A percentile compares a stretch with the other conserved stretches of the same genome.
Evolutionary conservation across 1,140 invertebrate species (phyloP).

Genomic region (Drosophila ficusphila): DNA sequence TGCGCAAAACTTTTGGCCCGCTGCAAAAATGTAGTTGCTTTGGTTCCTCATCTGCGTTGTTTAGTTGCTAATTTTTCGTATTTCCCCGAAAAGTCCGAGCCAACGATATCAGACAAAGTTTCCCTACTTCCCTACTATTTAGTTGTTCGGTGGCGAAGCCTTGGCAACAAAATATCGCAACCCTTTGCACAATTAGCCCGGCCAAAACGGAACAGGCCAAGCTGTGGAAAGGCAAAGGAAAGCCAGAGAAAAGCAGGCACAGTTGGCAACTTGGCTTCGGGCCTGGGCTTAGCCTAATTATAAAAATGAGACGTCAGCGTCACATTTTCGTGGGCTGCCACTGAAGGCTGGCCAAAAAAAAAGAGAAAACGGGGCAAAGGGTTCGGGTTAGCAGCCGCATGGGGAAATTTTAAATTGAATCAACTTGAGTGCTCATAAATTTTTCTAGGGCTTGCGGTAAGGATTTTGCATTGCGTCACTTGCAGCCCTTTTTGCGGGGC

Average conservation of each 20-base stretch:
- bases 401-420: conserved; percentile 72
- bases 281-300: conserved; percentile 79
- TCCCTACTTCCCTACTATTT: neutral
- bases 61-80: conserved; percentile 29
- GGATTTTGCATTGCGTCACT: conserved; percentile 60
- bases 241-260: conserved; percentile 24
- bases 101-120: conserved; percentile 39
- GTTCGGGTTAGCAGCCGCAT: conserved; percentile 1
- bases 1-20: conserved; percentile 52
- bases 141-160: neutral
- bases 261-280: conserved; percentile 72
- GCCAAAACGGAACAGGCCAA: conserved; percentile 7
- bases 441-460: conserved; percentile 54
- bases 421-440: conserved; percentile 79
- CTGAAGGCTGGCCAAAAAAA: conserved; percentile 12
- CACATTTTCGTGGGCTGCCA: conserved; percentile 53
- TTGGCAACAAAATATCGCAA: conserved; percentile 7
- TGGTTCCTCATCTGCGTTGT: conserved; percentile 34
- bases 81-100: conserved; percentile 36
- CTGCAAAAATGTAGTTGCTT: conserved; percentile 36
- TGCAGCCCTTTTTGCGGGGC: conserved; percentile 46
- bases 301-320: conserved; percentile 68
- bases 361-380: neutral
- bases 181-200: conserved; percentile 30
- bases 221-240: conserved; percentile 7